Conservation (phyloP, 1,140 invertebrate genomes). For the Leptestheria dahalacensis region DNA sequence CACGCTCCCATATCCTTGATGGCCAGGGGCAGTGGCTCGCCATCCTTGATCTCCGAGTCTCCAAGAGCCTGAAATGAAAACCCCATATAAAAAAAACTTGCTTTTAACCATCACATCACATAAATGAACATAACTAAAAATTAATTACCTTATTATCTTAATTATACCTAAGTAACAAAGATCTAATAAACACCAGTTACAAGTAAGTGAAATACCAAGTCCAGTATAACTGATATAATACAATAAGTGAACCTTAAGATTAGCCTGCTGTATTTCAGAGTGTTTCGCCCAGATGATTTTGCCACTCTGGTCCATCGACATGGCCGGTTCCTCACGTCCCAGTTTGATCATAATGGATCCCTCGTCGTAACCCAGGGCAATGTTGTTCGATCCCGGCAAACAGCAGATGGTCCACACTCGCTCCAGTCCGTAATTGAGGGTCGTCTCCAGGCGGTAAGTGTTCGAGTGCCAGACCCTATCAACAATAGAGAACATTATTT, state of each 20-base stretch:
- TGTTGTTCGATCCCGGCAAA: conserved; percentile 88
- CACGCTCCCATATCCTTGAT: conserved; percentile 99
- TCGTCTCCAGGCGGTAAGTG: conserved; percentile 90
- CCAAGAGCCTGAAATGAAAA: conserved; percentile 38
- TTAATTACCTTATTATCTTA: too few relatives aligned
- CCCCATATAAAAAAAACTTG: too few relatives aligned
- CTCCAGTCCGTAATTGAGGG: conserved; percentile 95
- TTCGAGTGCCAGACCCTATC: conserved; percentile 87
- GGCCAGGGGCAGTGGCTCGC: conserved; percentile 76
- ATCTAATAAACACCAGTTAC: too few relatives aligned
- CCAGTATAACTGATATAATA: background rate
- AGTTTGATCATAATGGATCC: conserved; percentile 95
- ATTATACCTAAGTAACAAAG: too few relatives aligned
- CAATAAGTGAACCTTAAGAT: conserved; percentile 40
- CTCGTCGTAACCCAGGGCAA: conserved; percentile 95
- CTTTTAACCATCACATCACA: too few relatives aligned
- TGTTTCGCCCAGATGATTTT: conserved; percentile 99
- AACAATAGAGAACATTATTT: background rate
- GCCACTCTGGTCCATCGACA: conserved; percentile 88
- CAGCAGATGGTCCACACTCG: conserved; percentile 95
- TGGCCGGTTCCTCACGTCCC: conserved; percentile 93
- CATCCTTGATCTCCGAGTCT: conserved; percentile 63
- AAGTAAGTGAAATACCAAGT: background rate
- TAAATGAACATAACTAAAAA: too few relatives aligned
- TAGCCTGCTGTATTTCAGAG: conserved; percentile 95